Conservation (phyloP, 1,140 invertebrate species). For the Neodiprion lecontei region DNA sequence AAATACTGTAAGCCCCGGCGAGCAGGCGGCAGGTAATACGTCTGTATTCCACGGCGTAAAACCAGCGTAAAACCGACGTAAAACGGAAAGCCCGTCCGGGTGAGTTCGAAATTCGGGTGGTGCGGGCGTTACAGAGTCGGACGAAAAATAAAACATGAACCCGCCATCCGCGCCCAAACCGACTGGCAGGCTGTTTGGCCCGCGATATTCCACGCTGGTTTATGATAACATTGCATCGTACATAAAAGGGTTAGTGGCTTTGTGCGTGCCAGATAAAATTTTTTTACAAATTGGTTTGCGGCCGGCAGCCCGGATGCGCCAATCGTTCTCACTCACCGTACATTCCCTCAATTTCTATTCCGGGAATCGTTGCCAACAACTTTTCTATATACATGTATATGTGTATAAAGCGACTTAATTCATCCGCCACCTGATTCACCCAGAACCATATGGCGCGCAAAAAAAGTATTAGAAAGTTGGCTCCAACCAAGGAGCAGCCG, state of each 20-base stretch:
- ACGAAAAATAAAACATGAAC: too few species aligned
- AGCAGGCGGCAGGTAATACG: neutral
- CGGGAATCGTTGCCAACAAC: neutral
- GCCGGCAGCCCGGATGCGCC: conserved; percentile 18
- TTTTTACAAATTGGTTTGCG: neutral
- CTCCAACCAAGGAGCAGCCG: neutral
- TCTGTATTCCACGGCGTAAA: neutral
- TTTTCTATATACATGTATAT: neutral
- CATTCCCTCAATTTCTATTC: conserved; percentile 3
- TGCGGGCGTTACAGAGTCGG: too few species aligned
- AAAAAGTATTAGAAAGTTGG: neutral
- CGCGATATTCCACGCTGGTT: neutral
- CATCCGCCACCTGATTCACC: neutral
- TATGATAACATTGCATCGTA: neutral
- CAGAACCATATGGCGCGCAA: neutral
- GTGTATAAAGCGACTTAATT: neutral
- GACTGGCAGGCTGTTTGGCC: too few species aligned
- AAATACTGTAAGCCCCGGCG: neutral
- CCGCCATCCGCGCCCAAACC: too few species aligned
- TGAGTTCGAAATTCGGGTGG: neutral
- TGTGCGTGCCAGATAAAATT: neutral
- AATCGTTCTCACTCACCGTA: conserved; percentile 12
- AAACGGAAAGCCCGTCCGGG: neutral
- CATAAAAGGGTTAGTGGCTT: too few species aligned
- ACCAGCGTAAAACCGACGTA: neutral